Conservation (phyloP, 2,888 invertebrate species). For the Mycalesis mineus region DNA sequence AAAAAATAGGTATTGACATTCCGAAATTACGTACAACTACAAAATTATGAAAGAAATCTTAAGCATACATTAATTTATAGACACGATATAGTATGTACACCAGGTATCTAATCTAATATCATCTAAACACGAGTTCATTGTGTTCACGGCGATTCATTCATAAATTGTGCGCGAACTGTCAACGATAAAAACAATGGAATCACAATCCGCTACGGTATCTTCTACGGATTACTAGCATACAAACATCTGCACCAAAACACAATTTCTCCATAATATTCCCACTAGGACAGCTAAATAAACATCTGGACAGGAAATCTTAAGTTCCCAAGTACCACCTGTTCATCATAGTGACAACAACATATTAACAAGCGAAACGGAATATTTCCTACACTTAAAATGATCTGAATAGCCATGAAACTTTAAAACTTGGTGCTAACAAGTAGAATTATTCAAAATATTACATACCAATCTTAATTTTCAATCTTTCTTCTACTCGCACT, state of each 20-base stretch:
- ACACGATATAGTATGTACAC: constrained; percentile 34
- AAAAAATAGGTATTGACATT: too few relatives aligned
- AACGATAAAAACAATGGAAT: constrained; percentile 65
- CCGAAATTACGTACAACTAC: not conserved
- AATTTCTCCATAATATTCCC: constrained; percentile 30
- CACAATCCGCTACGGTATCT: constrained; percentile 3
- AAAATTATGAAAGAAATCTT: not conserved
- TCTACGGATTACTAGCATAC: not conserved
- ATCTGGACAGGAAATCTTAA: constrained; percentile 34
- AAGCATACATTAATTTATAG: not conserved
- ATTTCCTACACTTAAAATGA: not conserved
- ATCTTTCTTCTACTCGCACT: constrained; percentile 94
- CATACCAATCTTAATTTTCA: constrained; percentile 96
- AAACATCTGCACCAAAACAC: constrained; percentile 28
- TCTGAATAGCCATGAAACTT: not conserved
- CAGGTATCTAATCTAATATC: constrained; percentile 58
- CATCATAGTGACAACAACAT: constrained; percentile 65
- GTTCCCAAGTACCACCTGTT: constrained; percentile 65
- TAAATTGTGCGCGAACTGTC: constrained; percentile 69
- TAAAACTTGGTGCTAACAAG: constrained; percentile 2
- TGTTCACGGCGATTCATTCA: constrained; percentile 68
- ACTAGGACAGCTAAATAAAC: constrained; percentile 41
- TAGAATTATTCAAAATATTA: constrained; percentile 48
- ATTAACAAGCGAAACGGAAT: constrained; percentile 22
- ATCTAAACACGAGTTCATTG: constrained; percentile 65